A percentile compares a stretch with the other conserved stretches of the same genome.
phyloP scores from a whole-genome alignment of 2,797 vertebrate species.

The Platyrinchus mystaceus region DNA sequence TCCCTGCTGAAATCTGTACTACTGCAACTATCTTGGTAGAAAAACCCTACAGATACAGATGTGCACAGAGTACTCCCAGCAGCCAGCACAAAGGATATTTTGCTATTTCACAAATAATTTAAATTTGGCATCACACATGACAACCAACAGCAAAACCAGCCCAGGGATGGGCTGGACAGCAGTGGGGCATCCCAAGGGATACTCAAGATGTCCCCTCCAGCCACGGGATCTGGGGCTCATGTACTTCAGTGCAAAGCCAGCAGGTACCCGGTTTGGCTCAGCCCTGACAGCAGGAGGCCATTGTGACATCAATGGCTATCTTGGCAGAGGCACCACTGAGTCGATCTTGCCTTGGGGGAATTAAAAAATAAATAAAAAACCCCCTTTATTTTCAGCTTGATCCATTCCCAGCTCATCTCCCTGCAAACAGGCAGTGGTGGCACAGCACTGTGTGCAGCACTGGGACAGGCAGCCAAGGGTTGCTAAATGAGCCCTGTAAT shows the following conservation, averaged over 20 bases:
- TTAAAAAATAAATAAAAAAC: neutral
- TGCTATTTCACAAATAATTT: neutral
- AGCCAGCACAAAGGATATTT: neutral
- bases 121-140: neutral
- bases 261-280: neutral
- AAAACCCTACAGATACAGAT: neutral
- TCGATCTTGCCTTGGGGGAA: neutral
- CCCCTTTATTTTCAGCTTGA: neutral
- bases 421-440: neutral
- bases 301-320: accelerated
- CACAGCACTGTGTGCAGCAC: neutral
- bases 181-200: neutral
- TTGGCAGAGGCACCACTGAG: neutral
- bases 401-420: neutral
- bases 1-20: neutral
- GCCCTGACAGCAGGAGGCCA: accelerated
- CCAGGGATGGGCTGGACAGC: neutral
- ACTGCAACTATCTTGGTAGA: neutral
- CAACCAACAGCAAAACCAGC: neutral
- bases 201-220: neutral
- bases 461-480: neutral
- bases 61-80: neutral
- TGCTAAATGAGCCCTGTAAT: neutral
- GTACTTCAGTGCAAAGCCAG: neutral
- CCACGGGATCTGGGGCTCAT: accelerated